phyloP scores from a whole-genome alignment of 2,888 invertebrate species.

The Aproaerema taeniolella region DNA sequence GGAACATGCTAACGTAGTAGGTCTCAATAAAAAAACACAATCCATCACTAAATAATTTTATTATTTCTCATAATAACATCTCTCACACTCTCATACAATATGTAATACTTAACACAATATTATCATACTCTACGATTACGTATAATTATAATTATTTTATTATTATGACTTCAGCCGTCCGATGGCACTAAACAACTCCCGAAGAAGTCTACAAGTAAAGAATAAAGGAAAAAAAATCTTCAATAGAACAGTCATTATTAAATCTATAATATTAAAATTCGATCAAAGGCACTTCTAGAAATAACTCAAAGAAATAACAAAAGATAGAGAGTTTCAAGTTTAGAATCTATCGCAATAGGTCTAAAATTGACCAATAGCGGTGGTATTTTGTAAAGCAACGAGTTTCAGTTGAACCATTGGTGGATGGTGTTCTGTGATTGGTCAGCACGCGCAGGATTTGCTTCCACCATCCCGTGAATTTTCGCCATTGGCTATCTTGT shows the following conservation, averaged over 20 bases:
- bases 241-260: slow-evolving; percentile 10
- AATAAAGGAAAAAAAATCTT: slow-evolving; percentile 11
- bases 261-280: slow-evolving; percentile 34
- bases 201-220: slow-evolving; percentile 7
- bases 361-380: slow-evolving; percentile 12
- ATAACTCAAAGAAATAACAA: slow-evolving; percentile 10
- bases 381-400: slow-evolving; percentile 20
- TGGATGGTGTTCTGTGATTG: slow-evolving; percentile 32
- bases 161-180: slow-evolving; percentile 46
- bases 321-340: slow-evolving; percentile 18
- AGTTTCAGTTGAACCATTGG: slow-evolving; percentile 29
- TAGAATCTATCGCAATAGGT: slow-evolving; percentile 21
- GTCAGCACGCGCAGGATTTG: slow-evolving; percentile 80
- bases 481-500: slow-evolving; percentile 69
- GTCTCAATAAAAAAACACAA: slow-evolving; percentile 23
- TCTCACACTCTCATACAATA: slow-evolving; percentile 57
- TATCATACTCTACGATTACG: slow-evolving; percentile 35
- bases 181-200: slow-evolving; percentile 47
- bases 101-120: slow-evolving; percentile 62
- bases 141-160: too few relatives aligned
- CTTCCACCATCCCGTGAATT: slow-evolving; percentile 55
- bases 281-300: slow-evolving; percentile 33
- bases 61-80: slow-evolving; percentile 53
- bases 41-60: slow-evolving; percentile 53
- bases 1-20: too few relatives aligned